Evolutionary conservation across 30 jellyfish, hydroid and myxozoan genomes (phyloP), one percentile per base, ranked within the genome.

Genomic region (Mastigias papua): DNA sequence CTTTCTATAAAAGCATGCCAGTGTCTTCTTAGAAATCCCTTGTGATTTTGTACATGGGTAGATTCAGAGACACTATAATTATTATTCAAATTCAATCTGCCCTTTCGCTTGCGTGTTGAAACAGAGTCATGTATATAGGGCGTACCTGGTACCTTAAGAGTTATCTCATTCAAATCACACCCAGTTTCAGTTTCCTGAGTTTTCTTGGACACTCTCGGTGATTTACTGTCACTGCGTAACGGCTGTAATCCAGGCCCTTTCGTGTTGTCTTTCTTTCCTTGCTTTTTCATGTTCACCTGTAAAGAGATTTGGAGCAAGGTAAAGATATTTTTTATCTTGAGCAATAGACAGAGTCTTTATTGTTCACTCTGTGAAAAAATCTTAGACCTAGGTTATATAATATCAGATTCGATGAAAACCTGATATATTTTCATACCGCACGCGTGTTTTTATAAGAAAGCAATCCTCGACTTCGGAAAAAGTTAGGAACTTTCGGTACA

Each of bases 1-100:
- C 35, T 57, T 46, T 64, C 65, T 37, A 64, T 68, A 7, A 80
- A 5, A 21, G 62, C 79, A 11, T 63, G 61, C 76, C 72, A 60
- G 19, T 25, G 42, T 25, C 42, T n/a, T 63, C 42, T 63, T 7
- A 63, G 23, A 42, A 6, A 22, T 25, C 37, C 35, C 13, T 9
- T 13, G 35, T 17, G 35, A 6, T 27, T 17, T 9, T 27, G 20
- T 23, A 4, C 20, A 1, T 27, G 42, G 19, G 74, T 10, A 23
- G 74, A 17, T 63, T 63, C 20, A 5, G 6, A 3, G 22, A 4
- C 74, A 5, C 23, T 63, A 7, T 23, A 1, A 3, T 23, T 23
- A 1, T 63, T 23, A 4, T 4, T 23, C 19, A 63, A 3, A 6
- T 23, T n/a, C 9, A 63, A 23, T 27, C 23, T 63, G 2, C 67